phyloP scores from a whole-genome alignment of 2,113 vertebrate species.

The Orycteropus afer region DNA sequence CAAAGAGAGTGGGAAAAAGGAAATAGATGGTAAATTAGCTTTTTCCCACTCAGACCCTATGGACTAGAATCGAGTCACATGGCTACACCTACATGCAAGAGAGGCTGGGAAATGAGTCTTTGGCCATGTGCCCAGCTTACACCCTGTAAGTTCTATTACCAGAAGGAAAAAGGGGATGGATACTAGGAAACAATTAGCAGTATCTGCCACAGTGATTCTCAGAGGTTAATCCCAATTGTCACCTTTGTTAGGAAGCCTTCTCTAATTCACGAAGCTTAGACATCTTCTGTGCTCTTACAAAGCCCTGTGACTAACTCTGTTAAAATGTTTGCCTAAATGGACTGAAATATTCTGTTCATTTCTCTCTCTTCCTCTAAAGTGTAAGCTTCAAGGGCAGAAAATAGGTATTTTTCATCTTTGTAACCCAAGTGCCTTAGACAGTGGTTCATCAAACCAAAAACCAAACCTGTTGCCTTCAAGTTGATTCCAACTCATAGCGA shows the following conservation, averaged over 20 bases:
- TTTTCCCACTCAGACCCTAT: not conserved
- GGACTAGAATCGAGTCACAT: not conserved
- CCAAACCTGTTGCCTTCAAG: not conserved
- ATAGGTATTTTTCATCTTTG: not conserved
- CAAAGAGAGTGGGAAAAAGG: not conserved
- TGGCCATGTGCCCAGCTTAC: not conserved
- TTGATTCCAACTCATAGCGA: not conserved
- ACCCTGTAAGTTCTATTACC: not conserved
- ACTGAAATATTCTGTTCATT: not conserved
- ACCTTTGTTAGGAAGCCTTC: slow-evolving; percentile 21
- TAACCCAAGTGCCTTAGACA: not conserved
- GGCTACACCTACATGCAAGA: not conserved
- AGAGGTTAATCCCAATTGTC: not conserved
- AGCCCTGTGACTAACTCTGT: not conserved
- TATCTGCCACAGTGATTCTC: not conserved
- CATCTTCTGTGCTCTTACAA: not conserved
- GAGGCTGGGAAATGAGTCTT: not conserved
- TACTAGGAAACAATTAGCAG: not conserved
- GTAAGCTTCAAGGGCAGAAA: not conserved
- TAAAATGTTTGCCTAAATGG: not conserved
- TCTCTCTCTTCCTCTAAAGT: slow-evolving; percentile 15
- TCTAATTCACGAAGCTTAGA: not conserved
- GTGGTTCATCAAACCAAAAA: not conserved
- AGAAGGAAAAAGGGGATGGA: not conserved
- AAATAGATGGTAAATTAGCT: not conserved